Evolutionary conservation across 2,888 invertebrate genomes (phyloP).

Genomic region (Liodrosophila aerea): DNA sequence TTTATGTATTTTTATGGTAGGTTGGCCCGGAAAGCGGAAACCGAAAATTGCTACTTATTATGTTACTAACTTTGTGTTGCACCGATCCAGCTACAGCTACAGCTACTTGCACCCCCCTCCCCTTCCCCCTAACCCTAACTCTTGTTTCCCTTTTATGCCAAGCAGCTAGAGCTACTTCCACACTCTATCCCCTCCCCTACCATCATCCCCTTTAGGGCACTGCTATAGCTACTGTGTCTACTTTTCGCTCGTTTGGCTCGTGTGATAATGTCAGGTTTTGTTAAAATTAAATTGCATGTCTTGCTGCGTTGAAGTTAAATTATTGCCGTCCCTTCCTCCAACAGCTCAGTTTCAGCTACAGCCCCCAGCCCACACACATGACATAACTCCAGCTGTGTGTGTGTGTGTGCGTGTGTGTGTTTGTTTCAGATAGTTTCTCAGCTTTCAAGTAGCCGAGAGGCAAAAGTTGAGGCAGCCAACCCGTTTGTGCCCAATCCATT

Average conservation of each 20-base stretch:
- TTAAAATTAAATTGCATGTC: conserved; percentile 78
- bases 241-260: conserved; percentile 57
- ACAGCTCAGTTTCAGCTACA: conserved; percentile 38
- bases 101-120: conserved; percentile 3
- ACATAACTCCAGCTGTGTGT: neutral
- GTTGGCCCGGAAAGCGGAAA: conserved; percentile 76
- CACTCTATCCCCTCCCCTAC: neutral
- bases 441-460: conserved; percentile 8
- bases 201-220: conserved; percentile 3
- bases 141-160: no score
- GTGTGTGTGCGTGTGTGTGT: conserved; percentile 5
- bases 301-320: conserved; percentile 74
- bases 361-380: conserved; percentile 5
- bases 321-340: conserved; percentile 51
- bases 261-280: conserved; percentile 78
- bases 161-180: neutral
- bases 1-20: conserved; percentile 76
- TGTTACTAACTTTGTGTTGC: conserved; percentile 77
- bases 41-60: conserved; percentile 77
- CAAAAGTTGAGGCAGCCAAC: conserved; percentile 5
- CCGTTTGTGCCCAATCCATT: conserved; percentile 32
- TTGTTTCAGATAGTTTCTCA: conserved; percentile 14
- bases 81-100: conserved; percentile 27
- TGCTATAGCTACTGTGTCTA: conserved; percentile 25
- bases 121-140: neutral